Evolutionary conservation across 1,140 invertebrate genomes (phyloP), one percentile per base, ranked within the genome.

Genomic region (Drosophila navojoa): DNA sequence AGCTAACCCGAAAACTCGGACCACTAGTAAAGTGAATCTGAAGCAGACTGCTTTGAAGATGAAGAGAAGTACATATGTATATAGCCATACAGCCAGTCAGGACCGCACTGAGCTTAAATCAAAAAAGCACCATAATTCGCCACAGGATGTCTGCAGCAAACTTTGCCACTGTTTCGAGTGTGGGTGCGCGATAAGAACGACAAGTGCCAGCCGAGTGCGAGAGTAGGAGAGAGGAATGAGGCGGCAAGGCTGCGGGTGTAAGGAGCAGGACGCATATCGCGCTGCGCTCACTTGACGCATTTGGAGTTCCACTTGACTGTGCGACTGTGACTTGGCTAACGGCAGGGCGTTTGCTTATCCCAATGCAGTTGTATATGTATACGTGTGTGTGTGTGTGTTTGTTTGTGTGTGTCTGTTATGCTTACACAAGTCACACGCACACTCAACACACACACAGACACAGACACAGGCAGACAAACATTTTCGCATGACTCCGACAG

Each of bases 401-500:
- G 27, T 35, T 22, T 44, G 35, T 13, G 45, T 42, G 22, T 52
- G 61, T 25, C 25, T 71, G 53, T 66, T 63, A 52, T 60, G 63
- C 47, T 25, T 60, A 22, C 54, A 72, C 58, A 35, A 54, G 22
- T 44, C 42, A n/a, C 40, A 22, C 11, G n/a, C 63, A 68, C 32
- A 62, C 49, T 49, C 25, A 60, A 58, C 19, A 58, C 13, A 42
- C 35, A 29, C 61, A 72, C 67, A 60, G 42, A 58, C 22, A 50
- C 57, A 53, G 27, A 45, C 58, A 58, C 25, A 35, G 54, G 47
- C 27, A 68, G 64, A 35, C 29, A 66, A 71, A 76, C 70, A 78
- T 81, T 89, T 82, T 72, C 69, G 69, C 72, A 76, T 73, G 81
- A 69, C 66, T 66, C 58, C 29, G 79, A 77, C 84, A 71, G 79